phyloP scores from a whole-genome alignment of 2,888 invertebrate species.

The Cartodere bifasciata region DNA sequence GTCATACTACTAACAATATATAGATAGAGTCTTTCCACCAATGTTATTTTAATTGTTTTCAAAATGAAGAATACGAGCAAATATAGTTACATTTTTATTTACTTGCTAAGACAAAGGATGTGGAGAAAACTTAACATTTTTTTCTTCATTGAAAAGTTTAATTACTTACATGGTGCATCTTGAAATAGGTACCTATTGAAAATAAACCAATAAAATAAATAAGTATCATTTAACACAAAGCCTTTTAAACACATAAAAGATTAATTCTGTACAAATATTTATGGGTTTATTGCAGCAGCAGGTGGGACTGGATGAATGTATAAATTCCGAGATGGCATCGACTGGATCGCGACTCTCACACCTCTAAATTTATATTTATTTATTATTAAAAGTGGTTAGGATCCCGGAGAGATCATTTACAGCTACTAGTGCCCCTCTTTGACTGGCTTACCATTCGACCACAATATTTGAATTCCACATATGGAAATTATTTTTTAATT shows the following conservation, averaged over 20 bases:
- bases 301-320: conserved; percentile 24
- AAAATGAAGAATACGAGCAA: no score
- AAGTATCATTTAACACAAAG: no score
- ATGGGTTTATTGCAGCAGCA: conserved; percentile 36
- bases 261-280: conserved; percentile 36
- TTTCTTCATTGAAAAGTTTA: no score
- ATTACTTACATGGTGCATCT: no score
- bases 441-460: conserved; percentile 18
- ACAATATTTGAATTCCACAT: conserved; percentile 31
- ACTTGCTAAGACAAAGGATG: no score
- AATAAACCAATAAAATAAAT: no score
- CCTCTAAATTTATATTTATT: conserved; percentile 37
- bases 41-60: no score
- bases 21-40: no score
- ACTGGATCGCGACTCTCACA: conserved; percentile 27
- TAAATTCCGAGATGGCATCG: conserved; percentile 5
- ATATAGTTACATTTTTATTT: no score
- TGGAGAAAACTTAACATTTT: no score
- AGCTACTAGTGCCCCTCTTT: conserved; percentile 32
- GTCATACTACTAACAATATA: no score
- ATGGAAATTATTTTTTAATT: conserved; percentile 35
- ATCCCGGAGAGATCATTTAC: conserved; percentile 32
- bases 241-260: conserved; percentile 30
- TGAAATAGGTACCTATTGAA: no score
- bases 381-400: conserved; percentile 34